Conservation (phyloP, 2,888 invertebrate genomes). For the Agrotis exclamationis region DNA sequence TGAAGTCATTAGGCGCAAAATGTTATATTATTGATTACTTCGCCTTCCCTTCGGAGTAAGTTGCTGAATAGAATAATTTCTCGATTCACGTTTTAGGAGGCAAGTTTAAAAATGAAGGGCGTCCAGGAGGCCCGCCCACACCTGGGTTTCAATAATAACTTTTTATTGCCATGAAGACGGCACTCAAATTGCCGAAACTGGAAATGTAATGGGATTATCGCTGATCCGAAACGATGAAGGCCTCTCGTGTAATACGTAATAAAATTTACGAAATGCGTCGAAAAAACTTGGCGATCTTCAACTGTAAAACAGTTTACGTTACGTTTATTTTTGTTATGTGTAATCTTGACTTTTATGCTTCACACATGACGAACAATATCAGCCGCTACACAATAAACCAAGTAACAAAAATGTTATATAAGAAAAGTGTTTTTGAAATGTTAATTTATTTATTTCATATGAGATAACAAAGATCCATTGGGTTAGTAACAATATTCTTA, state of each 20-base stretch:
- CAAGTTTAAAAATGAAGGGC: constrained; percentile 56
- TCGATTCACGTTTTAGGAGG: constrained; percentile 38
- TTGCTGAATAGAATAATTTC: constrained; percentile 57
- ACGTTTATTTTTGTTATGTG: constrained; percentile 63
- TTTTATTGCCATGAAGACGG: constrained; percentile 80
- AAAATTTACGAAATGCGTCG: constrained; percentile 79
- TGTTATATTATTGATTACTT: constrained; percentile 57
- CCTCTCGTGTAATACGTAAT: constrained; percentile 79
- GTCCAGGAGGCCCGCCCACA: constrained; percentile 66
- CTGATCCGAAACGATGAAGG: constrained; percentile 84
- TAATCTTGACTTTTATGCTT: constrained; percentile 48
- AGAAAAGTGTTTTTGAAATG: constrained; percentile 22
- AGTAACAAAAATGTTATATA: constrained; percentile 15
- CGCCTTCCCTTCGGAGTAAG: constrained; percentile 36
- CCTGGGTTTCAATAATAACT: constrained; percentile 81
- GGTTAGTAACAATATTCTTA: no score
- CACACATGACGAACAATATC: constrained; percentile 33
- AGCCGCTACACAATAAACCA: constrained; percentile 37
- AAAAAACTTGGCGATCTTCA: constrained; percentile 71
- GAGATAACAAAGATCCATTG: no score
- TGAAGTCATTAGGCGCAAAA: constrained; percentile 54
- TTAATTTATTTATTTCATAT: constrained; percentile 19
- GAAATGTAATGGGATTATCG: constrained; percentile 85
- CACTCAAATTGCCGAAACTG: constrained; percentile 82
- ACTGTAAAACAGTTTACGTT: constrained; percentile 69